Base-by-base conservation (phyloP, 2,797 vertebrate species). In the Chaunax sp. region DNA sequence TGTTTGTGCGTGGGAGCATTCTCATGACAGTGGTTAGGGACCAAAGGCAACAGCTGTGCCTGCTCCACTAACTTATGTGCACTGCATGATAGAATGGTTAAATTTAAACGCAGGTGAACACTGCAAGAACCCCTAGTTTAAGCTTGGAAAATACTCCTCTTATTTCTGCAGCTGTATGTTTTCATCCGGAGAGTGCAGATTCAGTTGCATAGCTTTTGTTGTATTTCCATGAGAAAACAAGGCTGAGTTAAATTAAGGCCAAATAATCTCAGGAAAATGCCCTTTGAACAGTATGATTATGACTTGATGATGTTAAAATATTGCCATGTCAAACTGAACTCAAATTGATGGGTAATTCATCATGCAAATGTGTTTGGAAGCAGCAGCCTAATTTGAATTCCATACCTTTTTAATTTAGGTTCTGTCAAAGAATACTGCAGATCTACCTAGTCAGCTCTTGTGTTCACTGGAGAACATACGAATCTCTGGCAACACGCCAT, bases 401-500 rank as follows among this genome's bases (percentile, higher is more conserved):
- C 7, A 35, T 35, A 78, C 62, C 35, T 66, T 70, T 58, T 62
- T 45, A 52, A 57, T 80, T 44, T 25, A 26, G 43, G 20, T 58
- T 30, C 40, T 23, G 46, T 62, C 22, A 62, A 33, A 41, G 62
- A 69, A 40, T 43, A 54, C 41, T 53, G 41, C 33, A 55, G 50
- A 72, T 66, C 41, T 72, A 47, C 54, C 19, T 26, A 45, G 22
- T 70, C 49, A 61, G 14, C 25, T 43, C 45, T 63, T 49, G 43
- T 52, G 77, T 53, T 60, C 53, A 37, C 54, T n/a, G 55, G 19
- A 49, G 33, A 75, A 23, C 20, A 35, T 13, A 22, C 44, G 91
- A 84, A 96, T 95, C 94, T 79, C 95, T 86, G 64, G 95, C 93
- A 0, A 95, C 9, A 5, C 95, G 84, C 95, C 95, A 6, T 96